Percentiles rank a stretch among this genome's conserved stretches.
phyloP scores from a whole-genome alignment of 2,888 invertebrate species.

The Amorpha juglandis region DNA sequence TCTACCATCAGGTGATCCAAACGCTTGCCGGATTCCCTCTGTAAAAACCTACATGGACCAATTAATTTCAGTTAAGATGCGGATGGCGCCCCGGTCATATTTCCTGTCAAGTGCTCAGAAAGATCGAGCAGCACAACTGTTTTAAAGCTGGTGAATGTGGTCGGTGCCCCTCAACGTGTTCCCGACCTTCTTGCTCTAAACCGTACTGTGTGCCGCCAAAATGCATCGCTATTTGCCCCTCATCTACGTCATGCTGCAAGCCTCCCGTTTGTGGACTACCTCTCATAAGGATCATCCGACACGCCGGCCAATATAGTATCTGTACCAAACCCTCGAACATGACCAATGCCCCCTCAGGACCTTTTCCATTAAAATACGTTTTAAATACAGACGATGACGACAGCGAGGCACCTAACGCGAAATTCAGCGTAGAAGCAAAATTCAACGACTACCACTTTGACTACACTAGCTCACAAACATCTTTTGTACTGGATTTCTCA shows the following conservation, averaged over 20 bases:
- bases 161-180: conserved; percentile 52
- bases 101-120: conserved; percentile 69
- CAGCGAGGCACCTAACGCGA: conserved; percentile 38
- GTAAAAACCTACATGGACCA: background rate
- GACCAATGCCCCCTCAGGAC: conserved; percentile 70
- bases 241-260: conserved; percentile 54
- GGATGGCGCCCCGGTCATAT: conserved; percentile 82
- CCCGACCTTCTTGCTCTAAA: conserved; percentile 51
- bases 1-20: too few relatives aligned
- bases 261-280: conserved; percentile 52
- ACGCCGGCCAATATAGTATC: conserved; percentile 71
- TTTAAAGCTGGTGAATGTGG: conserved; percentile 56
- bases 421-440: conserved; percentile 74
- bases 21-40: too few relatives aligned
- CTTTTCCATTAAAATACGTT: conserved; percentile 74
- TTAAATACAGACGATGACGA: conserved; percentile 57
- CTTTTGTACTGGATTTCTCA: conserved; percentile 74
- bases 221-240: conserved; percentile 54
- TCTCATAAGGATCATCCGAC: conserved; percentile 67
- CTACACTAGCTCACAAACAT: conserved; percentile 73
- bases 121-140: conserved; percentile 70
- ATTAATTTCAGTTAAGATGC: conserved; percentile 62
- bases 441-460: conserved; percentile 77
- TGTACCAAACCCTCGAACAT: conserved; percentile 72
- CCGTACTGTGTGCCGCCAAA: conserved; percentile 54